Percentiles rank a stretch among this genome's conserved stretches.
These are phyloP conservation scores for Xanthia togata DNA, from an alignment of 2,888 invertebrate species.

Conservation along the genomic window DNA sequence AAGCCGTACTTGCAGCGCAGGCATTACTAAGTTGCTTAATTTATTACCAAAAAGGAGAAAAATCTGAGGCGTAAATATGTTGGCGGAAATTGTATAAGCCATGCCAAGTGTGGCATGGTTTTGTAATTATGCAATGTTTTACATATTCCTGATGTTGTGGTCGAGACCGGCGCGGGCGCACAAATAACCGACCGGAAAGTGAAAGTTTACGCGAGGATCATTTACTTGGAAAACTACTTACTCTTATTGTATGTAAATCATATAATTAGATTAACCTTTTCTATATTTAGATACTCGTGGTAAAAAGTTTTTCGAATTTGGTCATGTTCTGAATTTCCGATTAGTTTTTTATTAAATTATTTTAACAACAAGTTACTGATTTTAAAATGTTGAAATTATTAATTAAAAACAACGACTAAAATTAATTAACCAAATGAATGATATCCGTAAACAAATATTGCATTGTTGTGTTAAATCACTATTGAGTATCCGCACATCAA, in stretches of 20 bases:
- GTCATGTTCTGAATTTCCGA: background rate
- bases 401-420: background rate
- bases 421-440: background rate
- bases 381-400: background rate
- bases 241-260: constrained; percentile 39
- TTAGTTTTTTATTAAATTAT: background rate
- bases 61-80: background rate
- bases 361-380: background rate
- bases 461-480: constrained; percentile 20
- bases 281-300: too few relatives aligned
- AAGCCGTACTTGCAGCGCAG: background rate
- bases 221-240: constrained; percentile 54
- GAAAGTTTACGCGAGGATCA: constrained; percentile 67
- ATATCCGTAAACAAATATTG: background rate
- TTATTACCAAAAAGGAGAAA: background rate
- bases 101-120: constrained; percentile 37
- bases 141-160: constrained; percentile 64
- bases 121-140: constrained; percentile 63
- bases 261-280: too few relatives aligned
- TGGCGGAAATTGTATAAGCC: constrained; percentile 32
- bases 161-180: constrained; percentile 51
- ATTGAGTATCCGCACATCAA: constrained; percentile 17
- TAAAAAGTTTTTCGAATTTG: too few relatives aligned
- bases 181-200: constrained; percentile 61
- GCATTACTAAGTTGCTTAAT: background rate